A percentile compares a stretch with the other conserved stretches of the same genome.
phyloP scores from a whole-genome alignment of 1,140 invertebrate genomes.

The Whitmania pigra region DNA sequence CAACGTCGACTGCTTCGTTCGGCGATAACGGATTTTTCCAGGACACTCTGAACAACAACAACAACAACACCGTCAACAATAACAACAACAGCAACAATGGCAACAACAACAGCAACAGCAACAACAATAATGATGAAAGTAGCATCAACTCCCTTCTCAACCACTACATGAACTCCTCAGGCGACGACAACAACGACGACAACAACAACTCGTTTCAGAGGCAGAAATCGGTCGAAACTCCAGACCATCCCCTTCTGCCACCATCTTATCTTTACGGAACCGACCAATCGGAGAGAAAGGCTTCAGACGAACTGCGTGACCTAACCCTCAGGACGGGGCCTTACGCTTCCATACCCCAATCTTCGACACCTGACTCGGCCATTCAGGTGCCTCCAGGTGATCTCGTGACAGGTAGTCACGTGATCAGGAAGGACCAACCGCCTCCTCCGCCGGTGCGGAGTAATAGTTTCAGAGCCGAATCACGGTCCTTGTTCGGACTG shows the following conservation, averaged over 20 bases:
- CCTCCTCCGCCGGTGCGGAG: background rate
- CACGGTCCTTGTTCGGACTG: background rate
- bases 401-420: no score
- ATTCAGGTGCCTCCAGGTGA: no score
- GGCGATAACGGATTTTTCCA: no score
- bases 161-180: background rate
- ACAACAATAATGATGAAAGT: slow-evolving; percentile 5
- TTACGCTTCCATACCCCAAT: background rate
- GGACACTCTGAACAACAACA: no score
- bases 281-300: background rate
- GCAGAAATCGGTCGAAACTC: background rate
- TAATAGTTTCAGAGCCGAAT: background rate
- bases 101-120: background rate
- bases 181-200: slow-evolving; percentile 2
- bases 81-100: background rate
- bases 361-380: no score
- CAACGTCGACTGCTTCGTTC: background rate
- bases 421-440: background rate
- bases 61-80: no score
- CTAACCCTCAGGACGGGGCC: background rate
- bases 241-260: background rate
- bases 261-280: background rate
- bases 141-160: slow-evolving; percentile 9
- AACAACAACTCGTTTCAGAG: background rate
- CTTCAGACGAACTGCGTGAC: slow-evolving; percentile 3